Conservation (phyloP, 2,113 vertebrate genomes). For the Platichthys flesus region DNA sequence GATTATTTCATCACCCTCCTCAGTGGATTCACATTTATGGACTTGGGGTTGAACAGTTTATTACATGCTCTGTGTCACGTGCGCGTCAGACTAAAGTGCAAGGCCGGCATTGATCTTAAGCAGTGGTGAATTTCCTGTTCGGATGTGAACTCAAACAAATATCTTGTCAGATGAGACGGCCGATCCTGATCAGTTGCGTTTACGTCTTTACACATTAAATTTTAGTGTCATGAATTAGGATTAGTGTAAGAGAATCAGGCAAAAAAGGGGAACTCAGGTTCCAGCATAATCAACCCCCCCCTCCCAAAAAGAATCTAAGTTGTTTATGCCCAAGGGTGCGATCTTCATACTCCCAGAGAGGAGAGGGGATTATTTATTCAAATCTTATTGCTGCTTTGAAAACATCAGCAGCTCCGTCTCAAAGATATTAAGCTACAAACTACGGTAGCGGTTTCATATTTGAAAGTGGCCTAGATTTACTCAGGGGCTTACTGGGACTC, state of each 20-base stretch:
- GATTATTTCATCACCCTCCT: neutral
- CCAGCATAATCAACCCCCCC: conserved; percentile 13
- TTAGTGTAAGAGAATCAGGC: conserved; percentile 29
- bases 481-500: conserved; percentile 33
- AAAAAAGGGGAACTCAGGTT: conserved; percentile 50
- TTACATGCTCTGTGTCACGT: neutral
- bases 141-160: too few relatives aligned
- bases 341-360: conserved; percentile 45
- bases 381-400: conserved; percentile 69
- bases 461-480: conserved; percentile 61
- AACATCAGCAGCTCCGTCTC: conserved; percentile 65
- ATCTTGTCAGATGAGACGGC: neutral
- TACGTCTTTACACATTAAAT: neutral
- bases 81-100: neutral
- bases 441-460: conserved; percentile 56
- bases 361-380: conserved; percentile 67
- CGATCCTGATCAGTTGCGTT: neutral
- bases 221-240: conserved; percentile 29
- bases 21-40: neutral
- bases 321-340: conserved; percentile 70
- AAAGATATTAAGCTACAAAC: conserved; percentile 57
- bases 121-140: conserved; percentile 39
- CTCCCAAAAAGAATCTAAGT: conserved; percentile 45
- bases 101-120: neutral
- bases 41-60: neutral